phyloP scores from a whole-genome alignment of 2,888 invertebrate genomes.

The Andrena trimmerana region DNA sequence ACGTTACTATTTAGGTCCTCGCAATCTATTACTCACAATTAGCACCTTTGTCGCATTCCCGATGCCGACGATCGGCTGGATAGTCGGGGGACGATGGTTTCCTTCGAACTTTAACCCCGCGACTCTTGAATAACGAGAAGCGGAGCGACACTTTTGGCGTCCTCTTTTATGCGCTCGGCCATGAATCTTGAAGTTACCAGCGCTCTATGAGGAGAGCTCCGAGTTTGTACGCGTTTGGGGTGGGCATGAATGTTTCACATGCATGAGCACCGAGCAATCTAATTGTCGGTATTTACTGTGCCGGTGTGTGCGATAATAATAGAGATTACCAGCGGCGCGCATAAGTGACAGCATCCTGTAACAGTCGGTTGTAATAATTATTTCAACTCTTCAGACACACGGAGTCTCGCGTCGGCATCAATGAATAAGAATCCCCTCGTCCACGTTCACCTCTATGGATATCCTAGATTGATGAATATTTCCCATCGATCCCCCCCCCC shows the following conservation, averaged over 20 bases:
- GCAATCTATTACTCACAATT: slow-evolving; percentile 58
- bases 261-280: background rate
- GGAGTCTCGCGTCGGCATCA: background rate
- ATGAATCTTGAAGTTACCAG: background rate
- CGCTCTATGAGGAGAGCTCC: background rate
- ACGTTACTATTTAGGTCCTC: slow-evolving; percentile 32
- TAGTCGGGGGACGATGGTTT: background rate
- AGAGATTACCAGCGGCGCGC: background rate
- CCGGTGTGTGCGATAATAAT: background rate
- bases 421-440: no score
- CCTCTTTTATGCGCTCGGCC: background rate
- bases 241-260: background rate
- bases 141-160: background rate
- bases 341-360: background rate
- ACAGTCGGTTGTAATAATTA: background rate
- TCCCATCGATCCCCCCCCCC: background rate
- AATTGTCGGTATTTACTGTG: slow-evolving; percentile 1
- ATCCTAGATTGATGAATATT: background rate
- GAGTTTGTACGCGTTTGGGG: background rate
- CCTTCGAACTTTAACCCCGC: slow-evolving; percentile 10
- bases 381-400: background rate
- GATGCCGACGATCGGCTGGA: background rate
- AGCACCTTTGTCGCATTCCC: no score
- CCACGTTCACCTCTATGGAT: background rate
- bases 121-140: background rate